Base-by-base conservation (phyloP, 2,113 vertebrate genomes). In the Phrynosoma blainvillii region DNA sequence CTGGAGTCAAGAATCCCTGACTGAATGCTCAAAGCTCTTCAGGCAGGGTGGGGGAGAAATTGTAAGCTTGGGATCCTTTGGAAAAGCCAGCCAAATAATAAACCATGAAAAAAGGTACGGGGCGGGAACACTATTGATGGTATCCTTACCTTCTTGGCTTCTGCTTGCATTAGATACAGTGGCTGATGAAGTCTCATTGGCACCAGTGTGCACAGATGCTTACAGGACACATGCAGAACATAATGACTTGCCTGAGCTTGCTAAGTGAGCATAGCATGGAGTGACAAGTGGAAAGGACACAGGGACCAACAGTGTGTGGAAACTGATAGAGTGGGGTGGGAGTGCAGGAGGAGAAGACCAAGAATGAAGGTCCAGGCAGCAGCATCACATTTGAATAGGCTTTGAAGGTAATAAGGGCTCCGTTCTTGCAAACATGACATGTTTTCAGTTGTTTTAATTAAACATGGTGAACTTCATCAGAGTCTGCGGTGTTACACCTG, bases 251-350 rank as follows among this genome's bases (percentile, higher is more conserved):
- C 91, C 81, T 10, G 90, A 82, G 93, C 93, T 85, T 90, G 87
- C 94, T 93, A 93, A 95, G 90, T 78, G 92, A 93, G 84, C 36
- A 75, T 94, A 93, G 94, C 93, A 47, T 93, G 90, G 87, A 93
- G 81, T 47, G 87, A 94, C 93, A 91, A 68, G 54, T 0, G 86
- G 0, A 59, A 90, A 92, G 93, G 93, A 79, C 90, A 90, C 85
- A 0, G 2, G 92, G 90, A 6, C 79, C 91, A 93, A 91, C 93
- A 77, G 92, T 25, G 90, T 96, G 94, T 94, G 95, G 90, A 92
- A 94, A 95, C 88, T 66, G 85, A 88, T 16, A 89, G 93, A 74
- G 90, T 75, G 66, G 76, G 52, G 88, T 1, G 10, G n/a, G 36
- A 25, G 20, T 62, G 59, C 18, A 6, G 8, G 5, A 6, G 8